Conservation (phyloP, 92 coral and sea anemone genomes). For the Zoanthus sociatus region DNA sequence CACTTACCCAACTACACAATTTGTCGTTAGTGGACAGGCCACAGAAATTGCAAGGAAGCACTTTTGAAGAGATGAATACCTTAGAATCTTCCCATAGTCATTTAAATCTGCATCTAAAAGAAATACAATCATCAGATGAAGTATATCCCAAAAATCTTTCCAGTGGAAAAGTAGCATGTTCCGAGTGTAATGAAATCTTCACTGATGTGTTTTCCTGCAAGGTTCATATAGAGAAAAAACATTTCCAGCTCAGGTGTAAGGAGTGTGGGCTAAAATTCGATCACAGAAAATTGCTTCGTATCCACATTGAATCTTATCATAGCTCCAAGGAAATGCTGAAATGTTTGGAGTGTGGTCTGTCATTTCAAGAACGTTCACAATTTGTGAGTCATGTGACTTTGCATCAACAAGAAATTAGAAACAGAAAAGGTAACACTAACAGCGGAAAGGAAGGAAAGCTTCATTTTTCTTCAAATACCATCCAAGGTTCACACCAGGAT, state of each 20-base stretch:
- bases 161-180: constrained; percentile 67
- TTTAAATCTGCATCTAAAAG: neutral
- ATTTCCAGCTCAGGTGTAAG: constrained; percentile 79
- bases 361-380: constrained; percentile 81
- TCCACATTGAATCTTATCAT: constrained; percentile 89
- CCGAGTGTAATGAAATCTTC: constrained; percentile 75
- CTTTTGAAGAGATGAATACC: neutral
- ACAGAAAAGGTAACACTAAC: constrained; percentile 38
- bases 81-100: no score
- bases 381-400: constrained; percentile 84
- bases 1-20: constrained; percentile 20
- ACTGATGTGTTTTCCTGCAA: constrained; percentile 70
- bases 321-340: constrained; percentile 78
- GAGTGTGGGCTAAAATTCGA: constrained; percentile 89
- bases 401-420: constrained; percentile 68
- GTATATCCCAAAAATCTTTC: constrained; percentile 23
- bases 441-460: constrained; percentile 23
- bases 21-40: neutral
- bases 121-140: constrained; percentile 13
- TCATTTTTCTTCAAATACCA: constrained; percentile 30
- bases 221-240: constrained; percentile 79
- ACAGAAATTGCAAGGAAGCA: neutral
- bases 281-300: constrained; percentile 85
- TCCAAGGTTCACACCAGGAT: constrained; percentile 34
- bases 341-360: constrained; percentile 84